Base-by-base conservation (phyloP, 1,140 invertebrate genomes). In the Cecropterus lyciades region DNA sequence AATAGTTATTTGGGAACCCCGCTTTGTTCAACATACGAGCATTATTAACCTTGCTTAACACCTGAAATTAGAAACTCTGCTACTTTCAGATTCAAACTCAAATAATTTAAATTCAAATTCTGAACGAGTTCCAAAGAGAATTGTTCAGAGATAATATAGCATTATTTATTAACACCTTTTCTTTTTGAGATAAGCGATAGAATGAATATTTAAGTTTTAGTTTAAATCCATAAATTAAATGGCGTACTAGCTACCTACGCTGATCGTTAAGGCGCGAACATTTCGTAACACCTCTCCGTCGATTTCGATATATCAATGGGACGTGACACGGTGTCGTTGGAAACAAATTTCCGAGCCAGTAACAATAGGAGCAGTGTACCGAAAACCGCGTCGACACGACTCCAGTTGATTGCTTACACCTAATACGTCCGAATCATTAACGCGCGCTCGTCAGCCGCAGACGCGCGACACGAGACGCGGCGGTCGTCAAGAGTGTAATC, bases 361-460 rank as follows among this genome's bases (percentile, higher is more conserved):
- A 43, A 57, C 53, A 57, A 57, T 57, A 16, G 40, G 16, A 45
- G 20, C 37, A 57, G 11, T 57, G 53, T 43, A 57, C 16, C 53
- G 53, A 57, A 57, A 57, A 57, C 53, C 17, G 40, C 40, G 53
- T 20, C 14, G 40, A 20, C 53, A 57, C 40, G 53, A 43, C 17
- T 16, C 40, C 37, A 15, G 53, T 14, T 14, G 53, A 57, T 56
- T 24, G 53, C 53, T 55, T 55, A 56, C 53, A 43, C 40, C 53
- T 14, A 43, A 24, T 17, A 43, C 13, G 53, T 55, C 52, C 15
- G 33, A 55, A 13, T 1, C 33, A 55, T 55, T 55, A 42, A 1
- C 15, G 52, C 52, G 52, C 16, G 52, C 37, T 42, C 52, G 52
- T 42, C 46, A 24, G 46, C 46, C 14, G 40, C 4, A 0, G 10